Conservation (phyloP, 2,888 invertebrate genomes). For the Selenia dentaria region DNA sequence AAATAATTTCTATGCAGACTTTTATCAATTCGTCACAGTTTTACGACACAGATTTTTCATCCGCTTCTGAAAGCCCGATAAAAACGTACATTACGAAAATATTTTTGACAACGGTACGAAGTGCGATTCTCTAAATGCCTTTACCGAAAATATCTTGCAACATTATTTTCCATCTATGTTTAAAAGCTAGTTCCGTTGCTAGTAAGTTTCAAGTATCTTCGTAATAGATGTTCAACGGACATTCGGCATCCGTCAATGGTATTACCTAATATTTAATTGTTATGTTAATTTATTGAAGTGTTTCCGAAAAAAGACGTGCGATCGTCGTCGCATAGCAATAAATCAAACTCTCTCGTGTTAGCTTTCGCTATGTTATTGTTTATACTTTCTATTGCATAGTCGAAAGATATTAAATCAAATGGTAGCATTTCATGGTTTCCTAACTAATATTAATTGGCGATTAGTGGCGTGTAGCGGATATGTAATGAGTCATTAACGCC, state of each 20-base stretch:
- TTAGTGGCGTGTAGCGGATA: constrained; percentile 38
- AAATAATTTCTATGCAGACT: too few relatives aligned
- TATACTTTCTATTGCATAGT: constrained; percentile 75
- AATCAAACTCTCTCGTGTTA: constrained; percentile 79
- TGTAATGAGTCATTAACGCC: constrained; percentile 50
- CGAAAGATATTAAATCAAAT: constrained; percentile 59
- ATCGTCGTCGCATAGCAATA: constrained; percentile 61
- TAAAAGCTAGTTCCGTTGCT: constrained; percentile 18
- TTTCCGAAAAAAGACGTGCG: constrained; percentile 74
- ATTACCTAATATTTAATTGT: constrained; percentile 78
- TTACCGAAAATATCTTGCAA: too few relatives aligned
- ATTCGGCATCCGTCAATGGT: constrained; percentile 44
- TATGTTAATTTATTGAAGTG: constrained; percentile 76
- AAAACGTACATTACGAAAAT: too few relatives aligned
- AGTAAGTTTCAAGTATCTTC: constrained; percentile 22
- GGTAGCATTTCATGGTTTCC: constrained; percentile 68
- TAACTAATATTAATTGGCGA: constrained; percentile 64
- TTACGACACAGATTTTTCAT: too few relatives aligned
- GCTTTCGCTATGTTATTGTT: constrained; percentile 82
- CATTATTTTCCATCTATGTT: neutral
- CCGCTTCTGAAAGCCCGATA: too few relatives aligned
- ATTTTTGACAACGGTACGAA: too few relatives aligned
- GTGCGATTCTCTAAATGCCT: too few relatives aligned
- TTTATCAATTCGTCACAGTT: too few relatives aligned
- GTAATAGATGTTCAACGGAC: constrained; percentile 45